Evolutionary conservation across 2,113 vertebrate genomes (phyloP), one percentile per base, ranked within the genome.

Genomic region (Daubentonia madagascariensis): DNA sequence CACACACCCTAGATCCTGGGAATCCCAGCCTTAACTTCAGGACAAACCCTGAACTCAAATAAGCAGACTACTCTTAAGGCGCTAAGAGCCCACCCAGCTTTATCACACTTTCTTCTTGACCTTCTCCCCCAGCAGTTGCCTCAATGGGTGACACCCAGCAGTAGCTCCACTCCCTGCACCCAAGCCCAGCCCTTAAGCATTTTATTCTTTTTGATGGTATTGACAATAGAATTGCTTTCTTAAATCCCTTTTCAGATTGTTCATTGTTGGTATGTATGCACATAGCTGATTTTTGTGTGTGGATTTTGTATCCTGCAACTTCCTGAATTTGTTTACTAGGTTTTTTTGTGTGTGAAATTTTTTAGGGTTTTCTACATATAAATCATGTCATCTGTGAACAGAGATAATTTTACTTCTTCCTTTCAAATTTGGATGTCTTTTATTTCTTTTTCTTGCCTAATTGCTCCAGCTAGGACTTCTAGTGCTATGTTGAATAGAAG

Each of bases 41-140:
- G 23, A 80, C 85, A 83, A 93, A 86, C 45, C 79, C 50, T 9
- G 89, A 96, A 52, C n/a, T 68, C 89, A 79, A 92, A 95, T 70
- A 94, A 93, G 72, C 73, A 61, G 65, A 40, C 22, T 78, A 78
- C 18, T 61, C 43, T n/a, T n/a, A 18, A 12, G 48, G 70, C 57
- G 22, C 76, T 8, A 72, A 63, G 37, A 54, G 75, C 90, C 75
- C 81, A 79, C 79, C 88, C 88, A 37, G 8, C 37, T 78, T 52
- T 43, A 48, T 11, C 65, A 35, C 35, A 37, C 43, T 40, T 25
- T 7, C 54, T 85, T 43, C 32, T 75, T 0, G 70, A 35, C 30
- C 59, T 37, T 63, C 28, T 30, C 61, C 61, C 54, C 25, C 3
- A 40, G 30, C 43, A 32, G 80, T 3, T 2, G 84, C 87, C 85